These are phyloP conservation scores for Chlamydotis undulata DNA, from an alignment of 2,113 vertebrate genomes.

Conservation along the genomic window DNA sequence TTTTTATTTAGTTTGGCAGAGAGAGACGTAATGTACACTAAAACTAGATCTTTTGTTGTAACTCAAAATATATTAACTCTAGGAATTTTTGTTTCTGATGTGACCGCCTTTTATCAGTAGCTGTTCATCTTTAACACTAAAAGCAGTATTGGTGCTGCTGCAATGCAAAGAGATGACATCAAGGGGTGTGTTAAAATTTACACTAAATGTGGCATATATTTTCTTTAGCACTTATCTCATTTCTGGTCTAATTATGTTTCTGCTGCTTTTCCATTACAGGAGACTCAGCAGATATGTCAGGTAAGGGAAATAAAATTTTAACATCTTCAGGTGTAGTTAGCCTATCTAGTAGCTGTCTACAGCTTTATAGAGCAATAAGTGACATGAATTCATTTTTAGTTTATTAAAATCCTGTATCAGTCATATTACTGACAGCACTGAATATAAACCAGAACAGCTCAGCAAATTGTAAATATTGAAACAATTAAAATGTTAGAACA, in stretches of 20 bases:
- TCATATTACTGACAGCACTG: slow-evolving; percentile 26
- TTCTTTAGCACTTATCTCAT: slow-evolving; percentile 45
- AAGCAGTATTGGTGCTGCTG: slow-evolving; percentile 3
- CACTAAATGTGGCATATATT: slow-evolving; percentile 55
- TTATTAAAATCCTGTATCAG: slow-evolving; percentile 7
- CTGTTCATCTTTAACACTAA: neutral
- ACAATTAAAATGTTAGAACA: neutral
- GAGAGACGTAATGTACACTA: neutral
- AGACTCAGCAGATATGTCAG: slow-evolving; percentile 98
- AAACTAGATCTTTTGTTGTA: neutral
- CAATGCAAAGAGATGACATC: slow-evolving; percentile 11
- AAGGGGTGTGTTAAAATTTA: slow-evolving; percentile 31
- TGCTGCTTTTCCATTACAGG: slow-evolving; percentile 84
- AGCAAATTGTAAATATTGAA: slow-evolving; percentile 1
- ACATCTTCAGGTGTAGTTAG: slow-evolving; percentile 63
- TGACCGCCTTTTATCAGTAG: neutral
- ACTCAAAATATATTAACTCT: neutral
- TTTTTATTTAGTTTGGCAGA: neutral
- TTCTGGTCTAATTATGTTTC: slow-evolving; percentile 74
- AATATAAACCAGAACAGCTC: neutral
- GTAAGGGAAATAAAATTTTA: slow-evolving; percentile 80
- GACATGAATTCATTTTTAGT: slow-evolving; percentile 12
- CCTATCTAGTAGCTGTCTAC: neutral
- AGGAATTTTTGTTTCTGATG: neutral
- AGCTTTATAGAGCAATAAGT: slow-evolving; percentile 31